Conservation (phyloP, 2,797 vertebrate genomes). For the Pseudopleuronectes americanus region DNA sequence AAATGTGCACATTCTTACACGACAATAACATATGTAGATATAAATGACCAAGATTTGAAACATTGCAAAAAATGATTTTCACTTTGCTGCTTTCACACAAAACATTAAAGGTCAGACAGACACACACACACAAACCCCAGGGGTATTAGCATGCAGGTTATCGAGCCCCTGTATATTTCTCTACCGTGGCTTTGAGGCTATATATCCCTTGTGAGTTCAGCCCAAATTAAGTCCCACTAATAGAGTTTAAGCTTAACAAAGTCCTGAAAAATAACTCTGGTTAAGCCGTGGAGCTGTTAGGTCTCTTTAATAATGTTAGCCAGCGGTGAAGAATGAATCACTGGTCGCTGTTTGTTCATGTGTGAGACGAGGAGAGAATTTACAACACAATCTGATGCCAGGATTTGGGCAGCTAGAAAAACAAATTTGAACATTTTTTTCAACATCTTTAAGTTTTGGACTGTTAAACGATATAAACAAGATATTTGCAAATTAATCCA, state of each 20-base stretch:
- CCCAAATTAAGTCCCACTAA: constrained; percentile 60
- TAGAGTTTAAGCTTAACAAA: constrained; percentile 60
- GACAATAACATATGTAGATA: constrained; percentile 32
- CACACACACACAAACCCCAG: not conserved
- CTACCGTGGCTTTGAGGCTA: constrained; percentile 29
- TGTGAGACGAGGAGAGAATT: not conserved
- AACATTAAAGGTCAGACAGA: not conserved
- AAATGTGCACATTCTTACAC: constrained; percentile 28
- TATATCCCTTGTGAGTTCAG: constrained; percentile 35
- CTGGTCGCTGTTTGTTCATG: not conserved
- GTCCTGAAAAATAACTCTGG: constrained; percentile 38
- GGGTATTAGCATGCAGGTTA: constrained; percentile 23
- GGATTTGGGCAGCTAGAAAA: not conserved
- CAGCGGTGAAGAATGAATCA: constrained; percentile 27
- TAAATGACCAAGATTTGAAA: constrained; percentile 14
- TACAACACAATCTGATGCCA: not conserved
- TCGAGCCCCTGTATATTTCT: constrained; percentile 17
- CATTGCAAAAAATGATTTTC: constrained; percentile 11
- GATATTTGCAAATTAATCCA: too few species aligned
- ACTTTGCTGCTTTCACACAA: not conserved
- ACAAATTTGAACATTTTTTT: not conserved
- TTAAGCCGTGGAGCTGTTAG: constrained; percentile 33
- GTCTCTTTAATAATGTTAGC: constrained; percentile 42
- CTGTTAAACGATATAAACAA: too few species aligned
- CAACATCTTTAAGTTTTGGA: too few species aligned